These are phyloP conservation scores for Eospalax fontanierii DNA, from an alignment of 2,797 vertebrate genomes.

Conservation along the genomic window DNA sequence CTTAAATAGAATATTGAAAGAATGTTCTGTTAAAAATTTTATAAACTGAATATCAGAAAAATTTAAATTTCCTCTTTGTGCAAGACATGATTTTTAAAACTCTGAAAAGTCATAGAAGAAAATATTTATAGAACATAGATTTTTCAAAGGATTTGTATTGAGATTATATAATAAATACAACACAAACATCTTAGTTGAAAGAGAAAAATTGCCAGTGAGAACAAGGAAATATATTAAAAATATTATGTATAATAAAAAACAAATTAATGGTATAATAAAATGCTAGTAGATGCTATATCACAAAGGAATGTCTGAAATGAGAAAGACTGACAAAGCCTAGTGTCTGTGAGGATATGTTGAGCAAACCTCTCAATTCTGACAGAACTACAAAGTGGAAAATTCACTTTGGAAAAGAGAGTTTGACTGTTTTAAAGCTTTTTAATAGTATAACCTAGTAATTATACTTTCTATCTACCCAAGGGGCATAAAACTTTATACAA, in stretches of 20 bases:
- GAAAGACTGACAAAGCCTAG: neutral
- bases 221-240: neutral
- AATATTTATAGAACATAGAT: neutral
- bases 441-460: neutral
- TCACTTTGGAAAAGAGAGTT: neutral
- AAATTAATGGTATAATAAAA: neutral
- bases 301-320: neutral
- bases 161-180: conserved; percentile 29
- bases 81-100: neutral
- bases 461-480: neutral
- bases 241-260: conserved; percentile 18
- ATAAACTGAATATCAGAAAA: neutral
- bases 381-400: neutral
- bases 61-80: neutral
- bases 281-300: neutral
- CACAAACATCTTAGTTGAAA: neutral
- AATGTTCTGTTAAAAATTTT: neutral
- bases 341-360: neutral
- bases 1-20: neutral
- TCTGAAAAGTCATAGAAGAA: neutral
- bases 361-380: neutral
- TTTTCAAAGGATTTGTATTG: neutral
- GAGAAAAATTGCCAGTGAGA: neutral
- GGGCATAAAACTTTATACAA: neutral
- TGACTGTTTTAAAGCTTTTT: neutral